Base-by-base conservation (phyloP, 2,888 invertebrate genomes). In the Pimpla rufipes region DNA sequence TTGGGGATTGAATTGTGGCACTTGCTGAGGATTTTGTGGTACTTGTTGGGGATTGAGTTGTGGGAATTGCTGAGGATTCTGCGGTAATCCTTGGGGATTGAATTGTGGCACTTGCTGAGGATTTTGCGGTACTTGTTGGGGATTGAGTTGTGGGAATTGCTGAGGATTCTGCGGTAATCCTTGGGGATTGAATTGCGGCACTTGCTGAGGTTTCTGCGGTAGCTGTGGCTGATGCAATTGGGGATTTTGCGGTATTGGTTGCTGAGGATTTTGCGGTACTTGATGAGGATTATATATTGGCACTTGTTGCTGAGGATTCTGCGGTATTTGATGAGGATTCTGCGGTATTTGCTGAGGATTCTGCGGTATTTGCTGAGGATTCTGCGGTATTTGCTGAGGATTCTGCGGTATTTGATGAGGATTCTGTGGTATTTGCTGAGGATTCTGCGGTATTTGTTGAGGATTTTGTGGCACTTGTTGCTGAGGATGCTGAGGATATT, bases 191-290 rank as follows among this genome's bases (percentile, higher is more conserved):
- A n/a, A n/a, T n/a, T n/a, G n/a, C n/a, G n/a, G n/a, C n/a, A n/a
- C n/a, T n/a, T n/a, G n/a, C n/a, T n/a, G n/a, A n/a, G n/a, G n/a
- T n/a, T n/a, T n/a, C 13, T 47, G 76, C 10, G 40, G 16, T 10
- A 10, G 79, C 40, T 62, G 62, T 0, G 73, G 67, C 35, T 66
- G 50, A 50, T 42, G 13, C 40, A 18, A 5, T 5, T 29, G 29
- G 68, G 79, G 81, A 74, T 57, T 87, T 81, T 18, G 86, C 81
- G 23, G 74, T 40, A 13, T 45, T 70, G 16, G 87, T 83, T 66
- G 82, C n/a, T 74, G 59, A 13, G 75, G 75, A 3, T 67, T 59
- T 4, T 57, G 74, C 11, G 75, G 75, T 11, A 79, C 71, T 13
- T 64, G 68, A 11, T 70, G 68, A 55, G 57, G 23, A 35, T 67